Evolutionary conservation across 2,888 invertebrate species (phyloP).

Genomic region (Dolomedes plantarius): DNA sequence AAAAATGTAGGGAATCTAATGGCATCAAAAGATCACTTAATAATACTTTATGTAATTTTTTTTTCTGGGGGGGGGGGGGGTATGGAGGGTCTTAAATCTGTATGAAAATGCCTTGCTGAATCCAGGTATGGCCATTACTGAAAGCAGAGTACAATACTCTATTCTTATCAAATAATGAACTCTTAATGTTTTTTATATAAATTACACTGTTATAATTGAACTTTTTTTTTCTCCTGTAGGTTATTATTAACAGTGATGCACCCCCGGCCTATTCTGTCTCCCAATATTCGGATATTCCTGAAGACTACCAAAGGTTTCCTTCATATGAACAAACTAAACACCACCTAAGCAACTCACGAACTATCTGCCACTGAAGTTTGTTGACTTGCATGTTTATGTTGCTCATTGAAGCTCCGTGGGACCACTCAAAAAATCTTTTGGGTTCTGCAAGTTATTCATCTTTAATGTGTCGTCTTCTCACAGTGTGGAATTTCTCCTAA

Average conservation of each 20-base stretch:
- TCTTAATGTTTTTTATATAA: neutral
- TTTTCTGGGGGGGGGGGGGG: too few species aligned
- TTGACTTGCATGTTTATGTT: neutral
- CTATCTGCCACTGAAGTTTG: neutral
- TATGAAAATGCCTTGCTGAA: too few species aligned
- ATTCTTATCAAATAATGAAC: too few species aligned
- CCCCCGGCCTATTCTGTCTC: slow-evolving; percentile 59
- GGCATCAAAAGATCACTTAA: too few species aligned
- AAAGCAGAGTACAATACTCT: too few species aligned
- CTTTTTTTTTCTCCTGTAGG: slow-evolving; percentile 14
- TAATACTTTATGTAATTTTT: too few species aligned
- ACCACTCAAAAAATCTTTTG: slow-evolving; percentile 1
- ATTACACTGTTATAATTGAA: neutral
- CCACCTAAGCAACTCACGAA: slow-evolving; percentile 1
- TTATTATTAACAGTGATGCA: slow-evolving; percentile 40
- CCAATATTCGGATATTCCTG: slow-evolving; percentile 48
- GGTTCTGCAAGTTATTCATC: slow-evolving; percentile 19
- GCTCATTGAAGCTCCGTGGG: slow-evolving; percentile 18
- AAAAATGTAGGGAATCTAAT: too few species aligned
- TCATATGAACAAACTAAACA: slow-evolving; percentile 54
- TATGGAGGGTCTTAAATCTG: too few species aligned
- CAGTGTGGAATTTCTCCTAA: slow-evolving; percentile 16
- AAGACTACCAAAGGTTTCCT: slow-evolving; percentile 47
- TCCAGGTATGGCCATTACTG: too few species aligned
- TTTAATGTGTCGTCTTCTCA: slow-evolving; percentile 10